Evolutionary conservation across 1,140 invertebrate species (phyloP).

Genomic region (Lepidurus apus): DNA sequence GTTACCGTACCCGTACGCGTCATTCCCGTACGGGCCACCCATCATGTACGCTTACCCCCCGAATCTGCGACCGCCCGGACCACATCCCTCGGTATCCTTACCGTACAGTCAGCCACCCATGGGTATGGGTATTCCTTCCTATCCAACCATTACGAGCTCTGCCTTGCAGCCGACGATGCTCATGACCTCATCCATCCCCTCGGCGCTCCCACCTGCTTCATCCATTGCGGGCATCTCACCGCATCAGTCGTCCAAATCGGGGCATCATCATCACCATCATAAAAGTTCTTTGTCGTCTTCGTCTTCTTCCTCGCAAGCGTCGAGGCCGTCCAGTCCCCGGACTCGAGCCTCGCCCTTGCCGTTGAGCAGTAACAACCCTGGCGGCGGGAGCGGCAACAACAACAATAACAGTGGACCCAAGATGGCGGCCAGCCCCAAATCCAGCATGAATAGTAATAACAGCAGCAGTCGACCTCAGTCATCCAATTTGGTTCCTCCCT

Average conservation of each 20-base stretch:
- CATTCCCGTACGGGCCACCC: background rate
- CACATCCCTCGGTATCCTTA: background rate
- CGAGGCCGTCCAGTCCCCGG: conserved; percentile 25
- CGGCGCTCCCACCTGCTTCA: background rate
- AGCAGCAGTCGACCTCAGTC: conserved; percentile 40
- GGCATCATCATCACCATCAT: background rate
- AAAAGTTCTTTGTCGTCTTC: background rate
- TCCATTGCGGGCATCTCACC: background rate
- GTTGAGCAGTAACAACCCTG: background rate
- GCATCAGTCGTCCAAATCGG: background rate
- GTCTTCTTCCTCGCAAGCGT: background rate
- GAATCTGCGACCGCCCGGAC: background rate
- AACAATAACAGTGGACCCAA: background rate
- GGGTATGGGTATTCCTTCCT: conserved; percentile 9
- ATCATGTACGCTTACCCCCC: conserved; percentile 7
- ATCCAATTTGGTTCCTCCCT: background rate
- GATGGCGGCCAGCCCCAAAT: background rate
- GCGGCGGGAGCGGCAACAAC: conserved; percentile 42
- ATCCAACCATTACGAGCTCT: background rate
- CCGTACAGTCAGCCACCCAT: conserved; percentile 1
- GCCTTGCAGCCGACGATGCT: background rate
- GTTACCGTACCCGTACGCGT: conserved; percentile 58
- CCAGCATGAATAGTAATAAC: conserved; percentile 41
- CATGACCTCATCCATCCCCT: background rate
- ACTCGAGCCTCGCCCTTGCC: conserved; percentile 23